Conservation (phyloP, 2,888 invertebrate genomes). For the Dyspetes luteomarginatus region DNA sequence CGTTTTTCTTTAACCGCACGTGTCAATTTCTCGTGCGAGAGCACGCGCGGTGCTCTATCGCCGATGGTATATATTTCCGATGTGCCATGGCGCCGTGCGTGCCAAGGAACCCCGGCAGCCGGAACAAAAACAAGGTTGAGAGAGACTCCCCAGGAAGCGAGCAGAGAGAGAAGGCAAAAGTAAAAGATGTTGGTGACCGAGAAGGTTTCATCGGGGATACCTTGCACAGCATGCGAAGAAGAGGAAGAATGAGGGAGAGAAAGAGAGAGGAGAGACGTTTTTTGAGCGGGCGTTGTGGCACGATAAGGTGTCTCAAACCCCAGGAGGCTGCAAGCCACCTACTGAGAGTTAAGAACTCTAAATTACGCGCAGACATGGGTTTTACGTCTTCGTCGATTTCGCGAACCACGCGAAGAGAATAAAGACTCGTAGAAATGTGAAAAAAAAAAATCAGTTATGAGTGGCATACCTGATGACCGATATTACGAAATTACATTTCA, state of each 20-base stretch:
- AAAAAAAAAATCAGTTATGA: not conserved
- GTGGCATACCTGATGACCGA: not conserved
- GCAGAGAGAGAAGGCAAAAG: slow-evolving; percentile 55
- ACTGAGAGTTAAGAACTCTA: slow-evolving; percentile 82
- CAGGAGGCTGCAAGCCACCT: slow-evolving; percentile 82
- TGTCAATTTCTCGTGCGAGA: slow-evolving; percentile 13
- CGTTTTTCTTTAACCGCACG: slow-evolving; percentile 13
- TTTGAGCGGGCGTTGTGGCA: slow-evolving; percentile 71
- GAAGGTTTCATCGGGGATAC: slow-evolving; percentile 50
- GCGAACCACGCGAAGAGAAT: slow-evolving; percentile 67
- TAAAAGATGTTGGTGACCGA: slow-evolving; percentile 64
- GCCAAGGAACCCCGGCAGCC: slow-evolving; percentile 60
- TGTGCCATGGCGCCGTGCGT: slow-evolving; percentile 54
- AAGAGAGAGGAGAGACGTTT: slow-evolving; percentile 50
- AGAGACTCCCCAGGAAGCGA: slow-evolving; percentile 61
- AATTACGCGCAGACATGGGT: slow-evolving; percentile 82
- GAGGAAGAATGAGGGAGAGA: slow-evolving; percentile 32
- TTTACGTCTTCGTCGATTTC: slow-evolving; percentile 81
- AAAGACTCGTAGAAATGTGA: slow-evolving; percentile 7
- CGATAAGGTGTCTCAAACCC: slow-evolving; percentile 81
- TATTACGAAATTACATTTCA: not conserved
- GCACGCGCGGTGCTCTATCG: slow-evolving; percentile 22
- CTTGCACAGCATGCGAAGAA: slow-evolving; percentile 40
- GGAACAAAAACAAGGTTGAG: slow-evolving; percentile 68
- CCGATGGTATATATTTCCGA: slow-evolving; percentile 39